Evolutionary conservation across 2,888 invertebrate genomes (phyloP).

Genomic region (Drosophila cognata): DNA sequence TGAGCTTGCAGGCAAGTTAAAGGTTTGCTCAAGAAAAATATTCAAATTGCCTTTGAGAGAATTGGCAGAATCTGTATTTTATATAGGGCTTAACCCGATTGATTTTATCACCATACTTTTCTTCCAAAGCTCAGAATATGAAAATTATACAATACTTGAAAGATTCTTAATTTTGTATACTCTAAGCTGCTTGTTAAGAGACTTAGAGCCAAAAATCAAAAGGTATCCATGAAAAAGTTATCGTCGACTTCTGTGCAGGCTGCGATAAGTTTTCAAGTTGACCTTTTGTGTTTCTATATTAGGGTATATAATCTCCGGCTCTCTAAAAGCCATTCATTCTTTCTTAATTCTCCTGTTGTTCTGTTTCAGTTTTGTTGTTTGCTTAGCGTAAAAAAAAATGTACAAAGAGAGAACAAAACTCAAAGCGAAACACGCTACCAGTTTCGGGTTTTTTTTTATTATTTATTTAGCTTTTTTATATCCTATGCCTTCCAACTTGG

Average conservation of each 20-base stretch:
- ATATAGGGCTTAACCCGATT: not conserved
- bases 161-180: not conserved
- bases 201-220: not conserved
- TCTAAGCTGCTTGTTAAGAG: not conserved
- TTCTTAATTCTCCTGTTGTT: conserved; percentile 34
- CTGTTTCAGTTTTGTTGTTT: conserved; percentile 59
- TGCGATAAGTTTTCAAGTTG: not conserved
- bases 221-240: not conserved
- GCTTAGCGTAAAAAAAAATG: conserved; percentile 57
- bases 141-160: not conserved
- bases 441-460: conserved; percentile 31
- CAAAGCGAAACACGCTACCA: conserved; percentile 75
- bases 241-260: not conserved
- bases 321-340: not conserved
- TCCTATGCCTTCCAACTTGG: conserved; percentile 41
- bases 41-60: not conserved
- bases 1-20: not conserved
- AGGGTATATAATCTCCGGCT: conserved; percentile 24
- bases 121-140: not conserved
- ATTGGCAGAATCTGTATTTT: not conserved
- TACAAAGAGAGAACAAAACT: conserved; percentile 56
- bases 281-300: not conserved
- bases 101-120: not conserved
- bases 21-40: not conserved
- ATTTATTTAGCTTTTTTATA: conserved; percentile 25